Evolutionary conservation across 2,113 vertebrate genomes (phyloP), one percentile per base, ranked within the genome.

Genomic region (Chinchilla lanigera): DNA sequence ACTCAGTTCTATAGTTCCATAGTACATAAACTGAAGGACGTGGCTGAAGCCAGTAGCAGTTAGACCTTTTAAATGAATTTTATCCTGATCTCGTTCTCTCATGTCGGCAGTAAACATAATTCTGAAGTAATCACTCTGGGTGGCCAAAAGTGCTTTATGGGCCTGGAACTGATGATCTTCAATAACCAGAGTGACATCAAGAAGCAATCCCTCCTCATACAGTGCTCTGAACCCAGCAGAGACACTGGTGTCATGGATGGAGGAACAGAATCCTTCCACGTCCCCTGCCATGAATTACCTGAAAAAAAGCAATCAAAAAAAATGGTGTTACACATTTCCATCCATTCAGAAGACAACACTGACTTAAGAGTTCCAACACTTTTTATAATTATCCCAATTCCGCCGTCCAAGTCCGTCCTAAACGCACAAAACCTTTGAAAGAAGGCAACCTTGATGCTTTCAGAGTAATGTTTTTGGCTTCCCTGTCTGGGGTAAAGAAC

Each of bases 101-200:
- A 99, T 99, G 98, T 99, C 99, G 12, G 99, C 99, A 26, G 99
- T 99, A 98, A 99, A 99, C 99, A 99, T 99, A 97, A 99, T 99
- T 98, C 99, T 99, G 99, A 99, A 99, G 98, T 99, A 99, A 98
- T 99, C 99, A 97, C 99, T 99, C 99, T 99, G 99, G 19, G 99
- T 99, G 97, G 99, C 99, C 99, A 99, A 98, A 75, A 99, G 99
- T 41, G 99, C 99, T 99, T 99, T 99, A 99, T 99, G 99, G 91
- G 99, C 99, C 99, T 99, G 99, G 99, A 99, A 99, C 97, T 99
- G 99, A 98, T 99, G 99, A 98, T 99, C 99, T 98, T 99, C 99
- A 97, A 99, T 99, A 98, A 99, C 98, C 98, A 99, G 99, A 56
- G 99, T 99, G 98, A 99, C 99, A 95, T 99, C 99, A 97, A 99